phyloP scores from a whole-genome alignment of 2,797 vertebrate genomes.

The Dryobates pubescens region DNA sequence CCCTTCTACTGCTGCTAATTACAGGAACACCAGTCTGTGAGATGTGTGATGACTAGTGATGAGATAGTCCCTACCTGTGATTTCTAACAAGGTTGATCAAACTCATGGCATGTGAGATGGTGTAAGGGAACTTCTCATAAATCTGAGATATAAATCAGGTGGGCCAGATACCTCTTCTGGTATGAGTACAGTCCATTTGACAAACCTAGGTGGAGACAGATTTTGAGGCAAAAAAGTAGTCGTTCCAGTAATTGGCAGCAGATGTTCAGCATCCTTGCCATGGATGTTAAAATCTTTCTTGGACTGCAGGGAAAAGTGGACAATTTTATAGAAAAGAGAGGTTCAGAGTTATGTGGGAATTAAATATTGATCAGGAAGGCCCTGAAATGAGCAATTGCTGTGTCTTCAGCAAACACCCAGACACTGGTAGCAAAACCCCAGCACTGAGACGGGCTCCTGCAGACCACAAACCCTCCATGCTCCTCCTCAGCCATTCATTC shows the following conservation, averaged over 20 bases:
- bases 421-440: background rate
- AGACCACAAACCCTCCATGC: background rate
- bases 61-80: background rate
- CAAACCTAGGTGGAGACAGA: background rate
- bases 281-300: background rate
- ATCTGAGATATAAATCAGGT: background rate
- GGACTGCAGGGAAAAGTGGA: background rate
- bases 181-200: background rate
- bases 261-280: background rate
- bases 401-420: background rate
- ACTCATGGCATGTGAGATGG: background rate
- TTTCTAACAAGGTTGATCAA: background rate
- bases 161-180: background rate
- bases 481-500: background rate
- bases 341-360: background rate
- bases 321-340: background rate
- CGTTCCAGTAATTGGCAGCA: background rate
- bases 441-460: background rate
- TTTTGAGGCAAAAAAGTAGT: background rate
- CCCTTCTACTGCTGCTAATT: background rate
- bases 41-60: background rate
- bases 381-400: fast-evolving
- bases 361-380: background rate
- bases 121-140: background rate
- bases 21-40: background rate